These are phyloP conservation scores for Drosophila koepferae DNA, from an alignment of 2,888 invertebrate genomes.

Conservation along the genomic window DNA sequence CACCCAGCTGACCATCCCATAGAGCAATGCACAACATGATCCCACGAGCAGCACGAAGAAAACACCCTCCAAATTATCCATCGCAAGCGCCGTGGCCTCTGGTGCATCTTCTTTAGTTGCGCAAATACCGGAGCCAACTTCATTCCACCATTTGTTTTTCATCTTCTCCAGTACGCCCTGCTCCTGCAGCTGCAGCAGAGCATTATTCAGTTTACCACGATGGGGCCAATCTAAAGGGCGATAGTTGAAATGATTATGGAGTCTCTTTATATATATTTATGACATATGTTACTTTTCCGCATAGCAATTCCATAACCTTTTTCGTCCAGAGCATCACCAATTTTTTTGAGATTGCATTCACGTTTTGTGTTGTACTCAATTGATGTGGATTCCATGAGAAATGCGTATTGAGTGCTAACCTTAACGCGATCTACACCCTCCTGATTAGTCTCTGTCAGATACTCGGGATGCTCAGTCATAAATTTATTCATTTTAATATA, in stretches of 20 bases:
- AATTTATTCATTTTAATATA: conserved; percentile 93
- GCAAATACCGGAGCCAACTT: conserved; percentile 91
- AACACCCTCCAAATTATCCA: conserved; percentile 89
- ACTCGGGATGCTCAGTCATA: conserved; percentile 89
- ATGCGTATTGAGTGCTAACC: conserved; percentile 87
- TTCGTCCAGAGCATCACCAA: conserved; percentile 88
- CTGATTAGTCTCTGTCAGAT: conserved; percentile 85
- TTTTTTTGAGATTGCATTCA: conserved; percentile 88
- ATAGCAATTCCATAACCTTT: conserved; percentile 92
- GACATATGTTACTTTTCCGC: conserved; percentile 86
- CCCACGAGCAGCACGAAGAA: conserved; percentile 87
- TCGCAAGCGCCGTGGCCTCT: conserved; percentile 86
- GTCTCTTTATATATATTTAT: neutral
- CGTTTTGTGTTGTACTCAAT: conserved; percentile 90
- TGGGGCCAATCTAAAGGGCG: conserved; percentile 85
- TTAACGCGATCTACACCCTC: conserved; percentile 87
- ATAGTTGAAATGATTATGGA: neutral
- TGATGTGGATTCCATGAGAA: conserved; percentile 91
- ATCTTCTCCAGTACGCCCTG: conserved; percentile 90
- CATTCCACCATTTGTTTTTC: conserved; percentile 96
- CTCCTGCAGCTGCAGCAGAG: conserved; percentile 94
- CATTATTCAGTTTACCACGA: conserved; percentile 91
- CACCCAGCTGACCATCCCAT: conserved; percentile 82
- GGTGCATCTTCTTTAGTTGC: conserved; percentile 82
- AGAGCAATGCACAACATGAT: conserved; percentile 78